Percentiles rank a stretch among this genome's conserved stretches.
phyloP scores from a whole-genome alignment of 2,888 invertebrate genomes.

The Eledone cirrhosa region DNA sequence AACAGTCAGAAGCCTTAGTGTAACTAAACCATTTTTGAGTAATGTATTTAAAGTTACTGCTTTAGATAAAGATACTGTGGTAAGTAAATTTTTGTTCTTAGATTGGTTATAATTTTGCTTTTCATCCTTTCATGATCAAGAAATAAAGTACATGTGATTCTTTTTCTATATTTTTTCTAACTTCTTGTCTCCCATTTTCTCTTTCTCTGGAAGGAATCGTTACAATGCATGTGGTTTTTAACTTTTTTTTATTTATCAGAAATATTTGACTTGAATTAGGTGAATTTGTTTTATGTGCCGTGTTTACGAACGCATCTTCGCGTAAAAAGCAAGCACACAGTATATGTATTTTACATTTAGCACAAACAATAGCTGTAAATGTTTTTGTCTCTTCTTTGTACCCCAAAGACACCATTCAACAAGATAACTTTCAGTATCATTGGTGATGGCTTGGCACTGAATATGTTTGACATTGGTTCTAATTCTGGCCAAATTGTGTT shows the following conservation, averaged over 20 bases:
- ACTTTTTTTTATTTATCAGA: no score
- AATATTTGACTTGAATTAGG: no score
- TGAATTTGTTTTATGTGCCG: no score
- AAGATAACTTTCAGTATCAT: constrained; percentile 40
- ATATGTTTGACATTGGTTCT: constrained; percentile 57
- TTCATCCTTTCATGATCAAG: no score
- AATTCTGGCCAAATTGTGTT: constrained; percentile 53
- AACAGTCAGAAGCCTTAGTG: constrained; percentile 40
- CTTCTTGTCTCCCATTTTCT: background rate
- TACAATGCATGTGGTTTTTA: no score
- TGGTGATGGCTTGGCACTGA: constrained; percentile 38
- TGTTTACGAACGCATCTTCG: no score
- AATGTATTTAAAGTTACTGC: constrained; percentile 49
- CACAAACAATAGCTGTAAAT: no score
- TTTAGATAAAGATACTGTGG: constrained; percentile 42
- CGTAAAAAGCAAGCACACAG: no score
- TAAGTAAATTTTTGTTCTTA: constrained; percentile 32
- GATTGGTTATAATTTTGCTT: background rate
- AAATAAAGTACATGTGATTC: no score
- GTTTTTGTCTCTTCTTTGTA: background rate
- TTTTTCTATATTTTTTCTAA: background rate
- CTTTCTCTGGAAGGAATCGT: background rate
- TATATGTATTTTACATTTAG: no score
- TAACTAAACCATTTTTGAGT: constrained; percentile 37
- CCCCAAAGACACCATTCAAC: constrained; percentile 45